A percentile compares a stretch with the other conserved stretches of the same genome.
These are phyloP conservation scores for Synodontis membranacea DNA, from an alignment of 2,113 vertebrate species.

Conservation along the genomic window DNA sequence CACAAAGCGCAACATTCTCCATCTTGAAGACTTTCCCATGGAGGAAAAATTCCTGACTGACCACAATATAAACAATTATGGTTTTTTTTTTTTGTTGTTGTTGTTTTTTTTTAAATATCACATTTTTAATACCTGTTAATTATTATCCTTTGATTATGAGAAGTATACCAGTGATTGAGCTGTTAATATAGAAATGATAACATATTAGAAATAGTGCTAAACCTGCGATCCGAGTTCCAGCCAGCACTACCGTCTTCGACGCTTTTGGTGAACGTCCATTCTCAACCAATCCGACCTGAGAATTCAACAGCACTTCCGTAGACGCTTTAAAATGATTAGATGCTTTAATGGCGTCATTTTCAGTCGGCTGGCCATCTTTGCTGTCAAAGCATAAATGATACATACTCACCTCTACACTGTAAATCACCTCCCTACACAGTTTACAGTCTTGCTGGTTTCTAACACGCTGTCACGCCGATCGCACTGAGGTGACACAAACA, in stretches of 20 bases:
- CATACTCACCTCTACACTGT: not conserved
- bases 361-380: not conserved
- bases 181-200: not conserved
- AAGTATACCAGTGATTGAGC: not conserved
- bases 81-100: not conserved
- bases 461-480: too few species aligned
- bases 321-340: slow-evolving; percentile 5
- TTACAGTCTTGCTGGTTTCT: not conserved
- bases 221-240: not conserved
- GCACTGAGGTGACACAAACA: not conserved
- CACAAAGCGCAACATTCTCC: not conserved
- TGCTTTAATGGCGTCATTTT: not conserved
- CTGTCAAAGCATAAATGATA: not conserved
- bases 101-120: not conserved
- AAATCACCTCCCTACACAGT: not conserved
- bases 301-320: not conserved
- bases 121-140: not conserved
- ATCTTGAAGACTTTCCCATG: not conserved
- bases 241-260: not conserved
- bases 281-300: not conserved
- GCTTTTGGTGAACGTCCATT: not conserved
- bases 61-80: not conserved
- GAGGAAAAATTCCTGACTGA: not conserved
- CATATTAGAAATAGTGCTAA: not conserved
- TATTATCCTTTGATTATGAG: not conserved